Conservation (phyloP, 2,888 invertebrate species). For the Caenorhabditis doughertyi region DNA sequence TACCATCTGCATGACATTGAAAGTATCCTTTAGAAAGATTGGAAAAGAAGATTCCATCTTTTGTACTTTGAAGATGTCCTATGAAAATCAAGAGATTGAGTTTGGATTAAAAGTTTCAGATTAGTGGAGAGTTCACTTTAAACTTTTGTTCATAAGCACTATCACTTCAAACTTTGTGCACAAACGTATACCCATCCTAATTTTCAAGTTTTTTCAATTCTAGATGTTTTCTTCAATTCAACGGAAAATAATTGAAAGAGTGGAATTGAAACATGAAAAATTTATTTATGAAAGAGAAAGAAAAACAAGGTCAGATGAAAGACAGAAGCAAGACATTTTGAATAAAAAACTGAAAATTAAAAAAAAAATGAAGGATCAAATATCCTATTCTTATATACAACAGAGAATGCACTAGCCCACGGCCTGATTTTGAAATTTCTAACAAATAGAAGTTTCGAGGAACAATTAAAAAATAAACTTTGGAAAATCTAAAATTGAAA, state of each 20-base stretch:
- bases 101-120: too few relatives aligned
- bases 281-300: slow-evolving; percentile 9
- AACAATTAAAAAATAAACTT: not conserved
- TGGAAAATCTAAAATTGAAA: slow-evolving; percentile 39
- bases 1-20: slow-evolving; percentile 32
- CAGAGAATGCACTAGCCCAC: slow-evolving; percentile 67
- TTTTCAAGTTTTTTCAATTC: too few relatives aligned
- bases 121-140: too few relatives aligned
- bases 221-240: too few relatives aligned
- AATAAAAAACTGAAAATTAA: not conserved
- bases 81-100: too few relatives aligned
- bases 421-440: slow-evolving; percentile 62
- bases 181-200: too few relatives aligned
- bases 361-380: slow-evolving; percentile 4
- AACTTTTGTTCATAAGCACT: too few relatives aligned
- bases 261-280: not conserved
- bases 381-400: slow-evolving; percentile 65
- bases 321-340: slow-evolving; percentile 1
- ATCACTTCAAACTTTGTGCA: too few relatives aligned
- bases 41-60: not conserved
- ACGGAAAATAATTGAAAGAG: too few relatives aligned
- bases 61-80: not conserved
- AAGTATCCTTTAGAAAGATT: slow-evolving; percentile 1
- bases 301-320: slow-evolving; percentile 11
- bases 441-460: not conserved